Percentiles rank a stretch among this genome's conserved stretches.
These are phyloP conservation scores for Dysmachus trigonus DNA, from an alignment of 2,888 invertebrate genomes.

Conservation along the genomic window DNA sequence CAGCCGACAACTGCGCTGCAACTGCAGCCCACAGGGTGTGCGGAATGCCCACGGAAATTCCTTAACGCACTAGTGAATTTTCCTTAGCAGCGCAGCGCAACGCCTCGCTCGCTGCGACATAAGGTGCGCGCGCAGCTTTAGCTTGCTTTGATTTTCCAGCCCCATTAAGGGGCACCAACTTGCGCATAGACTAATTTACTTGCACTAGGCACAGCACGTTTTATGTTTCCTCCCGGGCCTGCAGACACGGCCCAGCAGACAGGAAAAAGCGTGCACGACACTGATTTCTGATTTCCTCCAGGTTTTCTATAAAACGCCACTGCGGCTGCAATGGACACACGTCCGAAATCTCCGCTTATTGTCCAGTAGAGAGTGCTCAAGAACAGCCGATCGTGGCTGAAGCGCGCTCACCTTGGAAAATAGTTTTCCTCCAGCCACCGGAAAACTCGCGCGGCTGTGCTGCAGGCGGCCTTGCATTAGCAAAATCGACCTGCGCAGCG, in stretches of 20 bases:
- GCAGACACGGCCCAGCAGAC: background rate
- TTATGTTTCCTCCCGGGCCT: background rate
- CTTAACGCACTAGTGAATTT: background rate
- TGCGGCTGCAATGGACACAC: too few relatives aligned
- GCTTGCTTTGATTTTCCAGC: background rate
- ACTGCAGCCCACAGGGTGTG: background rate
- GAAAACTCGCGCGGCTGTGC: background rate
- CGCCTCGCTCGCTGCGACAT: background rate
- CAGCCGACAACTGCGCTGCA: background rate
- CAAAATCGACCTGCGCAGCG: background rate
- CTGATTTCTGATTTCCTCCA: background rate
- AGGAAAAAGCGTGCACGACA: background rate
- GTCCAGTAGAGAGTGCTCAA: background rate
- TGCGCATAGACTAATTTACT: background rate
- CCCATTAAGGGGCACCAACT: background rate
- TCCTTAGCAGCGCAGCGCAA: background rate
- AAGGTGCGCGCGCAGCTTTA: background rate
- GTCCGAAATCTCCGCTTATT: background rate
- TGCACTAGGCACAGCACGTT: background rate
- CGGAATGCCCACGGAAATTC: background rate
- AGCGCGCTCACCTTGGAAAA: background rate
- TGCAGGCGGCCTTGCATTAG: background rate
- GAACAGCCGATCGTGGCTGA: background rate
- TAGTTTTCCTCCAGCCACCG: background rate
- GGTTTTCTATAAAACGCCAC: background rate